A percentile compares a stretch with the other conserved stretches of the same genome.
Conservation (phyloP, 1,140 invertebrate genomes). For the Camponotus pennsylvanicus region DNA sequence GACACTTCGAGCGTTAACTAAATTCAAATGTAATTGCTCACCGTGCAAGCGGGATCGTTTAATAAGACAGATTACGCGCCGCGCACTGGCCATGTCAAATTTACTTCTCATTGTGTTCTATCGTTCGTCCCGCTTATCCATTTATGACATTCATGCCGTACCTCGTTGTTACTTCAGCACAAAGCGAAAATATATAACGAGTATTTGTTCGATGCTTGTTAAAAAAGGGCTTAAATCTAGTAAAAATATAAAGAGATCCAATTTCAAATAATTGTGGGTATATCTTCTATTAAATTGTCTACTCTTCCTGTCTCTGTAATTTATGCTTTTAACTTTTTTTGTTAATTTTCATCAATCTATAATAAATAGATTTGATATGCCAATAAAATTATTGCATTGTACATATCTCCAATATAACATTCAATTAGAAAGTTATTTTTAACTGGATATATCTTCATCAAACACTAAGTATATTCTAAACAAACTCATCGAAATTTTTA, state of each 20-base stretch:
- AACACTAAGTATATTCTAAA: not conserved
- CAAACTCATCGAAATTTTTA: not conserved
- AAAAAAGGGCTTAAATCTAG: not conserved
- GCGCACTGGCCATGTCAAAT: conserved; percentile 47
- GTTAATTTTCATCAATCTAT: not conserved
- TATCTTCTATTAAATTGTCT: not conserved
- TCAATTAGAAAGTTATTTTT: conserved; percentile 10
- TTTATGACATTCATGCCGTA: conserved; percentile 38
- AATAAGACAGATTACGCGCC: conserved; percentile 64
- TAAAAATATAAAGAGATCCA: not conserved
- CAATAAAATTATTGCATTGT: not conserved
- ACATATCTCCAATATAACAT: not conserved
- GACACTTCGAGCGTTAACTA: conserved; percentile 42
- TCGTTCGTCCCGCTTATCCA: conserved; percentile 44
- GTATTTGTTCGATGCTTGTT: not conserved
- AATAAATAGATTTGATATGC: not conserved
- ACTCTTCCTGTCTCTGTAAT: not conserved
- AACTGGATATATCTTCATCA: not conserved
- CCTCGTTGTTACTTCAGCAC: conserved; percentile 5
- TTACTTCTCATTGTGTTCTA: conserved; percentile 62
- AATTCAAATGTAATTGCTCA: conserved; percentile 61
- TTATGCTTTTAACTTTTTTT: not conserved
- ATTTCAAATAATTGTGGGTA: not conserved
- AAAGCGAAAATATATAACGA: conserved; percentile 14
- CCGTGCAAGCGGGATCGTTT: conserved; percentile 32